These are phyloP conservation scores for Myotis myotis DNA, from an alignment of 2,797 vertebrate species.

Conservation along the genomic window DNA sequence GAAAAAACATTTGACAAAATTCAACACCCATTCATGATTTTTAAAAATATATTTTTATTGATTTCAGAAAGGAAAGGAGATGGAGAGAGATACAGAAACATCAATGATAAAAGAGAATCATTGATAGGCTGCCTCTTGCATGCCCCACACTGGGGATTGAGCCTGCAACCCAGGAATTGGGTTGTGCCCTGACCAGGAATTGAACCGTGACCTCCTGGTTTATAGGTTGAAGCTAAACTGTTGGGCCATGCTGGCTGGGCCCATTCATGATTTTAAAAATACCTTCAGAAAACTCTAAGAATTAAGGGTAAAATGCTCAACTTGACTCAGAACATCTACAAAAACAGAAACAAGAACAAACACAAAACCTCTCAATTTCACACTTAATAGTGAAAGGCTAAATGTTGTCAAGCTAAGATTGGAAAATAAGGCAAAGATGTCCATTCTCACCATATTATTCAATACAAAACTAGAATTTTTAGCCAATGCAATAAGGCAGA, in stretches of 20 bases:
- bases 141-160: no score
- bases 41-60: neutral
- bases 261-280: no score
- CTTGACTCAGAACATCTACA: neutral
- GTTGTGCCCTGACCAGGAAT: no score
- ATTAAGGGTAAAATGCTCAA: neutral
- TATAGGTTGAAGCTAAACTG: no score
- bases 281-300: neutral
- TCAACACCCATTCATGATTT: neutral
- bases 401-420: slow-evolving; percentile 11
- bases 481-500: neutral
- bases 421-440: neutral
- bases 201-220: no score
- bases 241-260: no score
- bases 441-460: neutral
- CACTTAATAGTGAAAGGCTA: neutral
- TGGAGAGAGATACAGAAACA: no score
- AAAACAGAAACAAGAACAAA: neutral
- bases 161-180: no score
- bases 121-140: no score
- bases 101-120: no score
- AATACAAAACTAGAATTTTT: neutral
- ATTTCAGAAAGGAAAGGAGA: no score
- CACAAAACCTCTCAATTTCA: neutral
- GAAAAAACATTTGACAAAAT: no score